Conservation (phyloP, 2,113 vertebrate species). For the Sinocyclocheilus anophthalmus region DNA sequence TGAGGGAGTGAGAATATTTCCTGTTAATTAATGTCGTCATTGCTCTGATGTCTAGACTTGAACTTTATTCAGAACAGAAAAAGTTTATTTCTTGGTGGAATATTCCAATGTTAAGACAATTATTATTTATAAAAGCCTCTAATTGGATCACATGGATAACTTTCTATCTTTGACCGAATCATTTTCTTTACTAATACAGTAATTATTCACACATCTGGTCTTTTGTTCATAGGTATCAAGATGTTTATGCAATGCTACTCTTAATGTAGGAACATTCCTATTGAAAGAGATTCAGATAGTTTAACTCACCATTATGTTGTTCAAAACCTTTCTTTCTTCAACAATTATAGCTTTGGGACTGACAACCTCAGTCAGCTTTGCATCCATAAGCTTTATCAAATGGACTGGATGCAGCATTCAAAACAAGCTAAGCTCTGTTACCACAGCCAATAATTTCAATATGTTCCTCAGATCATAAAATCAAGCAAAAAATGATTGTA, state of each 20-base stretch:
- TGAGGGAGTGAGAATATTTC: constrained; percentile 70
- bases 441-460: not conserved
- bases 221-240: not conserved
- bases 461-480: not conserved
- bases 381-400: not conserved
- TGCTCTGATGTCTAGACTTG: constrained; percentile 7
- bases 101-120: not conserved
- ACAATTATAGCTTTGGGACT: too few relatives aligned
- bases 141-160: not conserved
- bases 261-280: not conserved
- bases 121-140: not conserved
- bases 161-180: too few relatives aligned
- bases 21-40: constrained; percentile 69
- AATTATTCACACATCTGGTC: not conserved
- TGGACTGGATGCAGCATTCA: not conserved
- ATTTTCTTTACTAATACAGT: not conserved
- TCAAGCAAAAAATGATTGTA: not conserved
- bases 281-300: not conserved
- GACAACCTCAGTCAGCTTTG: not conserved
- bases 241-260: not conserved
- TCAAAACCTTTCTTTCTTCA: not conserved
- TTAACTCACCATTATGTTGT: not conserved
- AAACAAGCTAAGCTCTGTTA: not conserved
- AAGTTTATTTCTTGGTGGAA: not conserved
- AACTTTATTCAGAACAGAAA: not conserved